phyloP scores from a whole-genome alignment of 1,140 invertebrate genomes.

The Drosophila insularis region DNA sequence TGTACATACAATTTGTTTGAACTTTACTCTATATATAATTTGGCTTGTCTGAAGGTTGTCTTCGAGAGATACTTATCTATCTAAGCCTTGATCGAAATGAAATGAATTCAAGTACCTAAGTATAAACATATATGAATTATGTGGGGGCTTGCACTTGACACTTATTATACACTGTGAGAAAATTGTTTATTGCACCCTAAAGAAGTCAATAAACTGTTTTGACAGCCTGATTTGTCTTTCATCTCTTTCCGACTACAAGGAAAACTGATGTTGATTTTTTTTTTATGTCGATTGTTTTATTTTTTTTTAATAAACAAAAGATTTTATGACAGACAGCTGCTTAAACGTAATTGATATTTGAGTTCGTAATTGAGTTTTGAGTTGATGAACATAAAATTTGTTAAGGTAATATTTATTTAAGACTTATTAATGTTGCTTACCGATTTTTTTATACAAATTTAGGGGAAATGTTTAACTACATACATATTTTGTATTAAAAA shows the following conservation, averaged over 20 bases:
- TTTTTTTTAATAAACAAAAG: conserved; percentile 3
- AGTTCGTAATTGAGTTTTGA: background rate
- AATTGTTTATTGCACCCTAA: conserved; percentile 6
- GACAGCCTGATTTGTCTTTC: conserved; percentile 9
- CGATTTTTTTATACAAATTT: no score
- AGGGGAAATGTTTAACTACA: no score
- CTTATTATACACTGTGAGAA: conserved; percentile 50
- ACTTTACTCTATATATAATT: conserved; percentile 51
- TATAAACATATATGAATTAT: conserved; percentile 24
- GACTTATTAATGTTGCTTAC: no score
- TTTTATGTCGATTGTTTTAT: background rate
- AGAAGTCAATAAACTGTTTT: conserved; percentile 11
- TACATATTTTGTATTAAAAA: no score
- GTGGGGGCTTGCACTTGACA: conserved; percentile 74
- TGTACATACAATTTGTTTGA: conserved; percentile 17
- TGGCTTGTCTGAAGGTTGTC: background rate
- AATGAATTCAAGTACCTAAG: conserved; percentile 20
- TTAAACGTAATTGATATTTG: background rate
- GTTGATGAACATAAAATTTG: background rate
- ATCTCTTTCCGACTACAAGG: conserved; percentile 10
- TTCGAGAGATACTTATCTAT: conserved; percentile 6
- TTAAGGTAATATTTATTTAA: background rate
- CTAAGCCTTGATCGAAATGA: conserved; percentile 24
- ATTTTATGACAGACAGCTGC: conserved; percentile 4
- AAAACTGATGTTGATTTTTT: background rate